Evolutionary conservation across 1,140 invertebrate species (phyloP).

Genomic region (Mizuhopecten yessoensis): DNA sequence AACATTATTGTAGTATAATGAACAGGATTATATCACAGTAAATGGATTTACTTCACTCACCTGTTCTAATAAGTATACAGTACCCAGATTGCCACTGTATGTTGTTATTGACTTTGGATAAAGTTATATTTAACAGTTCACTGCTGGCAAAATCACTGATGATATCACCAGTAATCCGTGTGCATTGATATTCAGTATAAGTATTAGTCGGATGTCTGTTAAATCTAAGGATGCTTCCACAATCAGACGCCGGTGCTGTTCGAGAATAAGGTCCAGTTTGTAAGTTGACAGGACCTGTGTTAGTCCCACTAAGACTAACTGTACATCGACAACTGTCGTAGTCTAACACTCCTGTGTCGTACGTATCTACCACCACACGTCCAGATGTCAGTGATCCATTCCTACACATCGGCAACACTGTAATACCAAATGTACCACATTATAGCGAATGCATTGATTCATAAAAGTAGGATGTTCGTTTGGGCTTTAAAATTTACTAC

Average conservation of each 20-base stretch:
- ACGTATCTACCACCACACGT: neutral
- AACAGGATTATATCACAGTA: too few species aligned
- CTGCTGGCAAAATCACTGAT: neutral
- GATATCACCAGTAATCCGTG: neutral
- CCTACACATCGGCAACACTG: slow-evolving; percentile 19
- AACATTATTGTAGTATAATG: too few species aligned
- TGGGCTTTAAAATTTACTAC: too few species aligned
- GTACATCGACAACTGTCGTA: neutral
- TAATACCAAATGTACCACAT: neutral
- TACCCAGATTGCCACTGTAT: slow-evolving; percentile 8
- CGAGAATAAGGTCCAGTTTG: neutral
- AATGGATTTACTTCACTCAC: too few species aligned
- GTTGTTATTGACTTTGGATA: neutral
- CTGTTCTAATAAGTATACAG: neutral
- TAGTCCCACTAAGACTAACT: neutral
- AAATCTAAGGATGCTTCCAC: neutral
- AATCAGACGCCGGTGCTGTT: neutral
- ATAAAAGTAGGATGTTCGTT: too few species aligned
- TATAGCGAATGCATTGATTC: too few species aligned
- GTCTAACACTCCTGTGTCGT: neutral
- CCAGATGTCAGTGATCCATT: neutral
- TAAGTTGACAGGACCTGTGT: neutral
- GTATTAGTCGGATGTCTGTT: neutral
- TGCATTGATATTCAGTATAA: neutral
- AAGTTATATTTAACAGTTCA: neutral